A percentile compares a stretch with the other conserved stretches of the same genome.
These are phyloP conservation scores for Percopsis transmontana DNA, from an alignment of 2,113 vertebrate genomes.

Conservation along the genomic window DNA sequence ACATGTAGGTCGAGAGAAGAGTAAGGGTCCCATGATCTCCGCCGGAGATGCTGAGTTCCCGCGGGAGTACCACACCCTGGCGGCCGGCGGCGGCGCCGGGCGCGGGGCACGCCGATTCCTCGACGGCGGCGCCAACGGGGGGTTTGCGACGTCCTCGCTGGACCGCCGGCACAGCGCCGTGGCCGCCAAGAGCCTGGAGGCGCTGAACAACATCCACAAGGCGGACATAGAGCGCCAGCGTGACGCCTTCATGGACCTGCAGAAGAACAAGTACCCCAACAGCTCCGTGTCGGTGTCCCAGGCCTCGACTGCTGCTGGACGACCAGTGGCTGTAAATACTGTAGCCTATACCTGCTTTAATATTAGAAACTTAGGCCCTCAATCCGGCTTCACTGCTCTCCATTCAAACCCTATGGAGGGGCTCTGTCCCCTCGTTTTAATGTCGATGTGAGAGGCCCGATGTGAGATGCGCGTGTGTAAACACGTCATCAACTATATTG, in stretches of 20 bases:
- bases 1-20: slow-evolving; percentile 88
- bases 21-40: slow-evolving; percentile 93
- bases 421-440: too few relatives aligned
- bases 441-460: too few relatives aligned
- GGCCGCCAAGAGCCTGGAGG: slow-evolving; percentile 92
- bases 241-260: slow-evolving; percentile 91
- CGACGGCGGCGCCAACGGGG: slow-evolving; percentile 79
- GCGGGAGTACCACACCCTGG: slow-evolving; percentile 91
- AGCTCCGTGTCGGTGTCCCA: slow-evolving; percentile 64
- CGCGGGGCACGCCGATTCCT: slow-evolving; percentile 89
- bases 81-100: slow-evolving; percentile 77
- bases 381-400: too few relatives aligned
- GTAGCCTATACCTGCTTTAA: too few relatives aligned
- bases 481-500: too few relatives aligned
- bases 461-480: too few relatives aligned
- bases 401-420: too few relatives aligned
- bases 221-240: slow-evolving; percentile 91
- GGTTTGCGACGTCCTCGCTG: slow-evolving; percentile 89
- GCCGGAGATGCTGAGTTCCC: slow-evolving; percentile 95
- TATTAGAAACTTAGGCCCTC: too few relatives aligned
- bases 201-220: slow-evolving; percentile 90
- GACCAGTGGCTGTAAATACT: slow-evolving; percentile 52
- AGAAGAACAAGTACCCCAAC: slow-evolving; percentile 89
- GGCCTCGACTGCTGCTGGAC: slow-evolving; percentile 39
- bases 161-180: slow-evolving; percentile 88